Evolutionary conservation across 2,888 invertebrate genomes (phyloP).

Genomic region (Orthosia cruda): DNA sequence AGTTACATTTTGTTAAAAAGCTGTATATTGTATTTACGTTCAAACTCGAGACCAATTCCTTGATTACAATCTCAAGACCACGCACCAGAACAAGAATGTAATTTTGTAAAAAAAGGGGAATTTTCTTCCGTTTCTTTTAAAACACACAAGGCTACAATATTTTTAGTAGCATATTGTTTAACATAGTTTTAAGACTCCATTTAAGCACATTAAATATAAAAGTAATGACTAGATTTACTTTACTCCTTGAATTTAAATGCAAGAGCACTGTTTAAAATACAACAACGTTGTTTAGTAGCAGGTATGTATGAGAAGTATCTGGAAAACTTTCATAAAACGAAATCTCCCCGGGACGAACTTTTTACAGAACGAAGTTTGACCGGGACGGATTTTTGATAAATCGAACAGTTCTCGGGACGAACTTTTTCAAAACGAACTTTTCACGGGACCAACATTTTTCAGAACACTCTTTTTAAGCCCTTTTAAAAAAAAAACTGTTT

Average conservation of each 20-base stretch:
- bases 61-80: slow-evolving; percentile 32
- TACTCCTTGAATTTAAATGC: not conserved
- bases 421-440: not conserved
- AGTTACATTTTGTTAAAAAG: too few species aligned
- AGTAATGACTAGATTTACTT: not conserved
- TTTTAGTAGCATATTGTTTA: slow-evolving; percentile 29
- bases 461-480: not conserved
- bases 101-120: slow-evolving; percentile 28
- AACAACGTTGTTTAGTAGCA: not conserved
- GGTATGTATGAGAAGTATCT: too few species aligned
- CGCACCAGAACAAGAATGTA: slow-evolving; percentile 24
- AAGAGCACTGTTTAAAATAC: not conserved
- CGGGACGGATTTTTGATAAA: not conserved
- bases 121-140: slow-evolving; percentile 14
- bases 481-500: not conserved
- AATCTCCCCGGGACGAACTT: not conserved
- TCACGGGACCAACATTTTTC: not conserved
- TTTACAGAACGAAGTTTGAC: not conserved
- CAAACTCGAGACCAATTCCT: slow-evolving; percentile 7
- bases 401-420: not conserved
- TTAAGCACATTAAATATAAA: not conserved
- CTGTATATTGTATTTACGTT: not conserved
- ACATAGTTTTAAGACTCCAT: slow-evolving; percentile 54
- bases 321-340: not conserved
- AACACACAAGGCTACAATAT: slow-evolving; percentile 44